phyloP scores from a whole-genome alignment of 1,140 invertebrate species.

The Caenorhabditis briggsae region DNA sequence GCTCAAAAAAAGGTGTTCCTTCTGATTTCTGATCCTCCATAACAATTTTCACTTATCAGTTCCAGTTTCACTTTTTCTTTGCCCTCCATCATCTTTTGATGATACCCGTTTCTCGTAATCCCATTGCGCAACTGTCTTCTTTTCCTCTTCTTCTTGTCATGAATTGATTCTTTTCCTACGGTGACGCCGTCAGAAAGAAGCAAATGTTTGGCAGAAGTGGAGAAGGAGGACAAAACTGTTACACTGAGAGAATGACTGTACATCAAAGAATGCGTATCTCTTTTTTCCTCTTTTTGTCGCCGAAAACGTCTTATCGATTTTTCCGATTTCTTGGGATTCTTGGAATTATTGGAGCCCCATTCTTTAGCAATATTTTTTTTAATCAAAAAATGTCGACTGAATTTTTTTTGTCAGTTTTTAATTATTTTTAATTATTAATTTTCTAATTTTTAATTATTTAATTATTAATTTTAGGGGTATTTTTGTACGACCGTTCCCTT shows the following conservation, averaged over 20 bases:
- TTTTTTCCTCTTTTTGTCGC: not conserved
- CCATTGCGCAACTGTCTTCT: constrained; percentile 39
- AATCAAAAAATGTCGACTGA: no score
- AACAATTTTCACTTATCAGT: constrained; percentile 10
- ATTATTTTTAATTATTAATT: no score
- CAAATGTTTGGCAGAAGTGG: constrained; percentile 24
- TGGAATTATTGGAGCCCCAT: no score
- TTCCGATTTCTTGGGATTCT: no score
- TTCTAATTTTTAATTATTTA: no score
- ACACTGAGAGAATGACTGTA: not conserved
- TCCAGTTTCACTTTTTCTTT: constrained; percentile 48
- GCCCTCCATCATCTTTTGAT: not conserved
- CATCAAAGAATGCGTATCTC: not conserved
- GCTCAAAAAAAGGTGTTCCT: no score
- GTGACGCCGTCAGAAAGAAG: not conserved
- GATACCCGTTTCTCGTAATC: constrained; percentile 38
- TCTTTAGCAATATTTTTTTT: no score
- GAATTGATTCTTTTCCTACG: not conserved
- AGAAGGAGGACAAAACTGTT: not conserved
- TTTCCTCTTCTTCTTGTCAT: not conserved
- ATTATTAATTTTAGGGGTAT: no score
- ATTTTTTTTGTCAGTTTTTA: no score
- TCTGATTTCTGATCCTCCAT: not conserved
- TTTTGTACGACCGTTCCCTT: no score
- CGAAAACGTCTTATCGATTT: no score